Evolutionary conservation across 2,113 vertebrate species (phyloP).

Genomic region (Crotalus tigris): DNA sequence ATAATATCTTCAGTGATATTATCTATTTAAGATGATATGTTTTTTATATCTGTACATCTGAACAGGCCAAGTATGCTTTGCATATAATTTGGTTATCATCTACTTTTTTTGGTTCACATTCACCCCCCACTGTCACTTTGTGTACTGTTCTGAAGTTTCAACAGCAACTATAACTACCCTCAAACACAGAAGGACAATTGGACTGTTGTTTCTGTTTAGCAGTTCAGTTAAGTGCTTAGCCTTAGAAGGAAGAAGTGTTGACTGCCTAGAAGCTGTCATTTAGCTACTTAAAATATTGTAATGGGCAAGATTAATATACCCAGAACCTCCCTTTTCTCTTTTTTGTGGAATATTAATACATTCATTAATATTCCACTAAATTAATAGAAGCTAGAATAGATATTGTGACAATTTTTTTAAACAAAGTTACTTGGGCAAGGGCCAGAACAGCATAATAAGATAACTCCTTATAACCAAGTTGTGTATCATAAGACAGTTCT

Average conservation of each 20-base stretch:
- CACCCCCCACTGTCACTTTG: not conserved
- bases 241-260: not conserved
- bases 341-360: not conserved
- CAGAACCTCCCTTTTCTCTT: not conserved
- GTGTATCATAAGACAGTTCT: not conserved
- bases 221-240: not conserved
- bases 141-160: not conserved
- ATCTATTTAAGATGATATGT: fast-evolving
- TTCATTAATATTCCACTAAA: not conserved
- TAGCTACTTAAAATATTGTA: not conserved
- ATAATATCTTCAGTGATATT: not conserved
- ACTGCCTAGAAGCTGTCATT: not conserved
- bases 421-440: slow-evolving; percentile 1
- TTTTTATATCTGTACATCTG: not conserved
- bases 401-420: not conserved
- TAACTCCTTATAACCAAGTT: slow-evolving; percentile 24
- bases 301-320: not conserved
- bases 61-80: not conserved
- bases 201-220: not conserved
- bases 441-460: not conserved
- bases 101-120: not conserved
- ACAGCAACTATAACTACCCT: not conserved
- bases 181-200: not conserved
- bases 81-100: not conserved
- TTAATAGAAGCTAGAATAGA: not conserved